phyloP scores from a whole-genome alignment of 2,797 vertebrate species.

The Pangasius macronema region DNA sequence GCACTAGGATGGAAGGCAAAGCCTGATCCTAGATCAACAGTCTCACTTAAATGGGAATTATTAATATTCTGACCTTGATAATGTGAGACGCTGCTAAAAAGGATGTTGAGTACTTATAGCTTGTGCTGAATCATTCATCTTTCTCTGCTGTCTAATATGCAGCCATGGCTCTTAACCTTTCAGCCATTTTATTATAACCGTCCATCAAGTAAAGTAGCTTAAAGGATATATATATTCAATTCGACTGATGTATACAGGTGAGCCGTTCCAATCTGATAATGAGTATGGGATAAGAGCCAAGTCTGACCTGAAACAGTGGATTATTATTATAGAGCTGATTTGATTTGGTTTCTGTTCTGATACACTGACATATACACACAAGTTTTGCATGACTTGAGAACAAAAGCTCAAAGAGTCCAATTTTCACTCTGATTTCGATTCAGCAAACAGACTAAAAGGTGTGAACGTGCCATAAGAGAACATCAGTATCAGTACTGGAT shows the following conservation, averaged over 20 bases:
- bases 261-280: neutral
- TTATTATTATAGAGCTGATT: neutral
- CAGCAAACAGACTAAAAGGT: neutral
- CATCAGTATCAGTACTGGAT: neutral
- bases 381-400: neutral
- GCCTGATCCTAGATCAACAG: neutral
- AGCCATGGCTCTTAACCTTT: neutral
- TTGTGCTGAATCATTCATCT: constrained; percentile 2
- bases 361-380: neutral
- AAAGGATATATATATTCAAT: neutral
- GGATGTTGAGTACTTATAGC: neutral
- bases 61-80: neutral
- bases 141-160: neutral
- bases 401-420: neutral
- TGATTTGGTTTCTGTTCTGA: neutral
- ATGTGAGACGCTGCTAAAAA: neutral
- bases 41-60: neutral
- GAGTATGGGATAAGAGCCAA: neutral
- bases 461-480: neutral
- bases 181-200: neutral
- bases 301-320: neutral
- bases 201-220: constrained; percentile 1
- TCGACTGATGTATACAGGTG: neutral
- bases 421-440: neutral
- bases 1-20: neutral